Conservation (phyloP, 2,888 invertebrate genomes). For the Mantis religiosa region DNA sequence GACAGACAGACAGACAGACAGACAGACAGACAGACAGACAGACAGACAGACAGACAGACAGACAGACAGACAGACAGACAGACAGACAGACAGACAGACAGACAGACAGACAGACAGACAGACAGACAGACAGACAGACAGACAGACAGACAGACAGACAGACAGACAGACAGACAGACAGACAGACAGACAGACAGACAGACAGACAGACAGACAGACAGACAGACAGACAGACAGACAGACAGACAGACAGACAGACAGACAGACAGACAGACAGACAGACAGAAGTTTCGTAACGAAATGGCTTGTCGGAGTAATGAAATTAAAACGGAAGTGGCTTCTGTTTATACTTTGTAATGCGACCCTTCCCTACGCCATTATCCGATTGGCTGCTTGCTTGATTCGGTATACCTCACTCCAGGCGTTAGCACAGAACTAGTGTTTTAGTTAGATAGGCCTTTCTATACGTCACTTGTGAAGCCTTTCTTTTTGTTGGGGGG, state of each 20-base stretch:
- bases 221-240: conserved; percentile 13
- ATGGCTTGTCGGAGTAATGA: neutral
- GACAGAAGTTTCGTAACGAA: neutral
- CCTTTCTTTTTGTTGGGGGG: neutral
- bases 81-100: conserved; percentile 14
- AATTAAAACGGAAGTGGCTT: neutral
- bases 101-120: conserved; percentile 13
- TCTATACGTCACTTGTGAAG: neutral
- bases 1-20: conserved; percentile 13
- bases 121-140: conserved; percentile 14
- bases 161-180: conserved; percentile 13
- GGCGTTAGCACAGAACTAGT: neutral
- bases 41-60: conserved; percentile 13
- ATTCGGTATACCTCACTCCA: neutral
- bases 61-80: conserved; percentile 13
- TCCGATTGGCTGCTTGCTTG: neutral
- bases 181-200: conserved; percentile 14
- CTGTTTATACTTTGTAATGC: neutral
- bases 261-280: conserved; percentile 13
- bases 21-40: conserved; percentile 13
- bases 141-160: conserved; percentile 13
- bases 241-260: conserved; percentile 14
- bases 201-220: conserved; percentile 13
- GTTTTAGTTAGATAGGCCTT: neutral
- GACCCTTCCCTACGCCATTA: neutral